Conservation (phyloP, 2,113 vertebrate species). For the Lamprotornis superbus region DNA sequence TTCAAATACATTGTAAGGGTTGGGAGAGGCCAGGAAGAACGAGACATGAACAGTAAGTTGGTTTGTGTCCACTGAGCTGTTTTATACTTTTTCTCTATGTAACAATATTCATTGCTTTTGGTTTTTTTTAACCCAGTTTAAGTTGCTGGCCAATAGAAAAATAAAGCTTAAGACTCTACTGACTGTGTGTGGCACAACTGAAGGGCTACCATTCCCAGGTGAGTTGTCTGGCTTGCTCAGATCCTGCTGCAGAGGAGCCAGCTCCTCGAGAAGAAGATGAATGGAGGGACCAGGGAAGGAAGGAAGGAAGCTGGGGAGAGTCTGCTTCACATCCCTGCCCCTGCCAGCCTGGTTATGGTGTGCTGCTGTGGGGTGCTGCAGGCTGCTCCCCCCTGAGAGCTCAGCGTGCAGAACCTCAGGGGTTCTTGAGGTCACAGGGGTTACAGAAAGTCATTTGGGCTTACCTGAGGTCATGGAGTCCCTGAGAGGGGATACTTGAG, state of each 20-base stretch:
- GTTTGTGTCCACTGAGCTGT: neutral
- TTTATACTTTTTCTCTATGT: conserved; percentile 44
- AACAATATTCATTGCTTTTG: conserved; percentile 25
- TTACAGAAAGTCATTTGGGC: neutral
- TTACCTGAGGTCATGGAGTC: no score
- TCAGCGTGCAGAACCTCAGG: neutral
- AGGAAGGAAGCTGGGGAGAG: neutral
- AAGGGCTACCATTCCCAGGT: fast-evolving
- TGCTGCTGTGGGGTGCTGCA: fast-evolving
- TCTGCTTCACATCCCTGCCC: fast-evolving
- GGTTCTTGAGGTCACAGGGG: neutral
- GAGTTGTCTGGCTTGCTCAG: neutral
- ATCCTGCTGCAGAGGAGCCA: neutral
- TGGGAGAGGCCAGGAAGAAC: conserved; percentile 19
- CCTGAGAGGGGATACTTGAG: neutral
- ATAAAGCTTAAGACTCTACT: conserved; percentile 61
- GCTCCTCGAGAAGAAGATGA: neutral
- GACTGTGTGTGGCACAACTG: neutral
- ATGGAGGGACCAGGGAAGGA: neutral
- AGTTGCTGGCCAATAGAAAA: conserved; percentile 67
- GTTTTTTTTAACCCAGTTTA: conserved; percentile 40
- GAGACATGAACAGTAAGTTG: neutral
- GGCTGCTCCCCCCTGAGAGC: neutral
- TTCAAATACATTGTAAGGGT: neutral
- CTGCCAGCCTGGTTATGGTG: neutral